Base-by-base conservation (phyloP, 1,140 invertebrate species). In the Papilio polytes region DNA sequence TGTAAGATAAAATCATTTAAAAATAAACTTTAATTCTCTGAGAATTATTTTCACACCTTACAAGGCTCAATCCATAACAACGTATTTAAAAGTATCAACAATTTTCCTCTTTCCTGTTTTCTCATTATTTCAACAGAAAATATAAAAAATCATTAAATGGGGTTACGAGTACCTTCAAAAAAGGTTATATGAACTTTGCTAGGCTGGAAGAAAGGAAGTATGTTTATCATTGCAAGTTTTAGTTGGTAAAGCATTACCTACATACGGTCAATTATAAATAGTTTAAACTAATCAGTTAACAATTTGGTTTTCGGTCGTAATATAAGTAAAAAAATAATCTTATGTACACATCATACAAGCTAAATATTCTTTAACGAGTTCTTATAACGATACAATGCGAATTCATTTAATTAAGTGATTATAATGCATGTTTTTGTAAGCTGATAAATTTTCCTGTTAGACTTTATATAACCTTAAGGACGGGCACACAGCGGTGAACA, bases 401-500 rank as follows among this genome's bases (percentile, higher is more conserved):
- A 59, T 59, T 20, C 22, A 59, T 59, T 59, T 59, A 66, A 70
- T 70, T 36, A 70, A 31, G 59, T 8, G 59, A 36, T 70, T 31
- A 36, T 70, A 36, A 70, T 70, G 63, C 63, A 31, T 70, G 26
- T 70, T 31, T 63, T 63, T 63, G 6, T 70, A 70, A 13, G 13
- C 13, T 36, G 12, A 70, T 70, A 31, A 70, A 31, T 18, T 31
- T 70, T 70, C 59, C 59, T 70, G 22, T 70, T 36, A 31, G 36
- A 70, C 59, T 66, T 66, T 66, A 70, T 26, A 15, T 70, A 70
- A 70, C 26, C 63, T 70, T 31, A 70, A 66, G 63, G 63, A 70
- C 26, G 63, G 63, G 63, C 26, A 13, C 12, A 66, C 51, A 56
- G 0, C 53, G 53, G n/a, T 56, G 53, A 56, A 56, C 63, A 70